Percentiles rank a stretch among this genome's conserved stretches.
Evolutionary conservation across 2,888 invertebrate species (phyloP).

Genomic region (Boloria euphrosyne): DNA sequence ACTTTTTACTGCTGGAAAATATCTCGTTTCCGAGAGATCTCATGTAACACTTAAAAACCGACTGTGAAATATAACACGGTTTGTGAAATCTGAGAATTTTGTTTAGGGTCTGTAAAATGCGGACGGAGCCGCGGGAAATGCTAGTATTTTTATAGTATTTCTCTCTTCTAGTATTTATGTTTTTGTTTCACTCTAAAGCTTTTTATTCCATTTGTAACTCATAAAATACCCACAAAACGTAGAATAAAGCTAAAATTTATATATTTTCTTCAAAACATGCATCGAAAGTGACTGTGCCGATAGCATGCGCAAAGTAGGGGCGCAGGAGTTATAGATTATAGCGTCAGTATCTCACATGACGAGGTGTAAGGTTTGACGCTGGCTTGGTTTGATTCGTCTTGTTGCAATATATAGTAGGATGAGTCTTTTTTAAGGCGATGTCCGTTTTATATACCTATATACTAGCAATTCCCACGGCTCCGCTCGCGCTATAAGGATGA

Average conservation of each 20-base stretch:
- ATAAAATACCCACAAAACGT: background rate
- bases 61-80: too few species aligned
- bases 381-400: background rate
- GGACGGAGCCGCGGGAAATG: too few species aligned
- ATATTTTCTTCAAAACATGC: constrained; percentile 2
- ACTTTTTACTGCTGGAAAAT: too few species aligned
- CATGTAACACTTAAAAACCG: too few species aligned
- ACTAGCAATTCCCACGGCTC: too few species aligned
- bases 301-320: background rate
- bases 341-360: constrained; percentile 22
- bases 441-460: too few species aligned
- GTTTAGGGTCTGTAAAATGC: too few species aligned
- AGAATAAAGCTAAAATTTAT: constrained; percentile 11
- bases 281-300: constrained; percentile 3
- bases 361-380: constrained; percentile 15
- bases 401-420: background rate
- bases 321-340: constrained; percentile 18
- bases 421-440: constrained; percentile 4
- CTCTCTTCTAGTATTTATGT: too few species aligned
- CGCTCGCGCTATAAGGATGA: too few species aligned
- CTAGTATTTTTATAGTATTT: too few species aligned
- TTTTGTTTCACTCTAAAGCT: background rate
- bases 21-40: too few species aligned
- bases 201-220: background rate
- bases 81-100: too few species aligned